These are phyloP conservation scores for Falco rusticolus DNA, from an alignment of 2,797 vertebrate genomes.

Conservation along the genomic window DNA sequence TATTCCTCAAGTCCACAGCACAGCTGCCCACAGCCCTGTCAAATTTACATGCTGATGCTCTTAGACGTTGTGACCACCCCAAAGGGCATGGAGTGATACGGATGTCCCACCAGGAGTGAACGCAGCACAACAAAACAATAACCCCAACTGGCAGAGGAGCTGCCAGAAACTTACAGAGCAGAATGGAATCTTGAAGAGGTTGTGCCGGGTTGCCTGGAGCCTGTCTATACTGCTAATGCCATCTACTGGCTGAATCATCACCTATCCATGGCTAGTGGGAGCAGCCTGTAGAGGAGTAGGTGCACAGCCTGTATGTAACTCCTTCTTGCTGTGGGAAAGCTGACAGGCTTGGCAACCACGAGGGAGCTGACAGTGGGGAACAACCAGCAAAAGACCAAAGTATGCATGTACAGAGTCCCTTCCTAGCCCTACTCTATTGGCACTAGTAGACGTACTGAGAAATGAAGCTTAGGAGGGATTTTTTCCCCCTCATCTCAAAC, in stretches of 20 bases:
- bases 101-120: neutral
- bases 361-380: neutral
- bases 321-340: neutral
- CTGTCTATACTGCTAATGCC: slow-evolving; percentile 1
- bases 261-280: neutral
- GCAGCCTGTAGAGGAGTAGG: neutral
- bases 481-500: neutral
- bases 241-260: neutral
- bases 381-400: neutral
- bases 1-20: neutral
- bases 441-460: neutral
- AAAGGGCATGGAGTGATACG: rapidly evolving
- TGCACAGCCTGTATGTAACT: rapidly evolving
- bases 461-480: neutral
- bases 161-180: neutral
- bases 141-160: neutral
- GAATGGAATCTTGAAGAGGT: rapidly evolving
- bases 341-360: no score
- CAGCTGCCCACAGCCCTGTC: neutral
- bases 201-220: neutral
- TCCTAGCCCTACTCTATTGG: neutral
- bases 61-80: rapidly evolving
- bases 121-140: no score
- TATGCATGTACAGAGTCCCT: rapidly evolving
- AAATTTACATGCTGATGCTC: neutral